Evolutionary conservation across 2,888 invertebrate species (phyloP).

Genomic region (Xylota sylvarum): DNA sequence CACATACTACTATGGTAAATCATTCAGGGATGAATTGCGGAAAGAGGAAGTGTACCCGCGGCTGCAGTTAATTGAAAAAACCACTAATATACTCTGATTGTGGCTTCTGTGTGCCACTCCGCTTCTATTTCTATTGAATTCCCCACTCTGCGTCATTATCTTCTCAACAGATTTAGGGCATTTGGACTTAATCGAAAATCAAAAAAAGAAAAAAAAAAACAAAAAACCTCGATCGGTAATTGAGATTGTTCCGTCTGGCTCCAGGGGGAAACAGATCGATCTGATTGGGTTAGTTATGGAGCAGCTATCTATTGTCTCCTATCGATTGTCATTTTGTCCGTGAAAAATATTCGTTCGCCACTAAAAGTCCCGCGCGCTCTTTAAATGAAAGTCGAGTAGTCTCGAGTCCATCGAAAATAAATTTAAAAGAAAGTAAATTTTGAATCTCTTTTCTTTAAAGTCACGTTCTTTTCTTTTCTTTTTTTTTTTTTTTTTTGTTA

Average conservation of each 20-base stretch:
- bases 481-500: constrained; percentile 17
- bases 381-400: constrained; percentile 51
- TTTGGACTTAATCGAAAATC: constrained; percentile 13
- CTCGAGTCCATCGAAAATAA: constrained; percentile 21
- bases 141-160: background rate
- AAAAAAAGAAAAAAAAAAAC: no score
- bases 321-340: constrained; percentile 29
- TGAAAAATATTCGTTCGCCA: background rate
- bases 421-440: constrained; percentile 68
- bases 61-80: constrained; percentile 49
- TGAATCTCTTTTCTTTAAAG: constrained; percentile 62
- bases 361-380: constrained; percentile 4
- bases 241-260: constrained; percentile 28
- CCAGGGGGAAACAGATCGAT: constrained; percentile 6
- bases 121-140: constrained; percentile 28
- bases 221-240: constrained; percentile 27
- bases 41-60: constrained; percentile 49
- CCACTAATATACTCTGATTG: constrained; percentile 35
- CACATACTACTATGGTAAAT: background rate
- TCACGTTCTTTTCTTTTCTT: constrained; percentile 65
- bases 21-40: constrained; percentile 43
- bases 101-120: constrained; percentile 58
- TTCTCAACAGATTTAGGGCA: constrained; percentile 16
- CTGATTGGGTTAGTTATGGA: constrained; percentile 22
- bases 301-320: background rate